phyloP scores from a whole-genome alignment of 2,888 invertebrate species.

The Hydroisotoma schaefferi region DNA sequence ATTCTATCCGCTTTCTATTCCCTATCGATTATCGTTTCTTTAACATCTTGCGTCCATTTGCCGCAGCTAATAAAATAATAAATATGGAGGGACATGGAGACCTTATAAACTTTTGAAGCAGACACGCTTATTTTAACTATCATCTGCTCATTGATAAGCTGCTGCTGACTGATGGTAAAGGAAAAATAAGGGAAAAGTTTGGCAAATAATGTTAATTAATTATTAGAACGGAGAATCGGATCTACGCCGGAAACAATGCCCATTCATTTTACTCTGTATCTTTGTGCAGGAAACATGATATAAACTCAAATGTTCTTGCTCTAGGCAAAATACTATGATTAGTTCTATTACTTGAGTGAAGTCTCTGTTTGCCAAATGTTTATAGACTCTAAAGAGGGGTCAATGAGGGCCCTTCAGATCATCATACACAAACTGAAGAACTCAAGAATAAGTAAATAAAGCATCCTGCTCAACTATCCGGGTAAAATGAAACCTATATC shows the following conservation, averaged over 20 bases:
- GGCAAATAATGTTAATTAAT: conserved; percentile 7
- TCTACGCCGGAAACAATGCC: conserved; percentile 3
- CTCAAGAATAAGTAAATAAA: background rate
- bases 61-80: too few relatives aligned
- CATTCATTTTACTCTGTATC: background rate
- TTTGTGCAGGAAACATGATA: background rate
- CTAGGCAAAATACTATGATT: background rate
- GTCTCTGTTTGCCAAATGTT: conserved; percentile 5
- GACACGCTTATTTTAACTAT: too few relatives aligned
- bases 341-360: background rate
- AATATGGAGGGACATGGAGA: too few relatives aligned
- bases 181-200: too few relatives aligned
- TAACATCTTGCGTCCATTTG: too few relatives aligned
- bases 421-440: background rate
- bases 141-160: too few relatives aligned
- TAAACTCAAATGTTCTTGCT: background rate
- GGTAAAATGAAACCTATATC: background rate
- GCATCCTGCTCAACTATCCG: background rate
- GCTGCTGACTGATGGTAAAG: too few relatives aligned
- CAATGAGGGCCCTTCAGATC: conserved; percentile 9
- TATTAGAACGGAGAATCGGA: background rate
- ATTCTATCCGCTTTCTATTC: too few relatives aligned
- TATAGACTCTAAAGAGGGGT: conserved; percentile 10
- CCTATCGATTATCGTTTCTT: too few relatives aligned
- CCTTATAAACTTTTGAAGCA: too few relatives aligned